Percentiles rank a stretch among this genome's conserved stretches.
Conservation (phyloP, 2,113 vertebrate genomes). For the Clarias magur region DNA sequence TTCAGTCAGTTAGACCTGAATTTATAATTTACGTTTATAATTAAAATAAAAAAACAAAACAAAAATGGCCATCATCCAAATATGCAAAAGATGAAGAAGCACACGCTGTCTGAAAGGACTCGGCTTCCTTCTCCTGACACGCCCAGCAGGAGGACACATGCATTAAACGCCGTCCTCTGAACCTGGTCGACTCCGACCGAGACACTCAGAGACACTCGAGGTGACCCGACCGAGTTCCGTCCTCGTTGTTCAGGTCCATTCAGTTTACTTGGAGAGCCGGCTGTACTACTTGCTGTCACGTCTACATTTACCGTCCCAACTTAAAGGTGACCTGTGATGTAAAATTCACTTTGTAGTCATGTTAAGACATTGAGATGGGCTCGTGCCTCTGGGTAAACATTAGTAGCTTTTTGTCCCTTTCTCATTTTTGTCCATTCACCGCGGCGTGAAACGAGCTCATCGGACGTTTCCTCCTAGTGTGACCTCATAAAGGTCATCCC, state of each 20-base stretch:
- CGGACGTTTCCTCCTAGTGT: no score
- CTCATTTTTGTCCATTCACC: no score
- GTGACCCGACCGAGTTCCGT: constrained; percentile 7
- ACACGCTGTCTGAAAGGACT: constrained; percentile 12
- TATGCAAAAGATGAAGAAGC: constrained; percentile 26
- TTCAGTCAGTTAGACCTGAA: neutral
- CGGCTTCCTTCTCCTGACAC: constrained; percentile 34
- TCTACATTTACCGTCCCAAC: neutral
- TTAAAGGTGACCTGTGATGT: neutral
- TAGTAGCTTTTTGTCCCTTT: no score
- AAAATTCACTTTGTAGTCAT: no score
- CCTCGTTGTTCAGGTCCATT: neutral
- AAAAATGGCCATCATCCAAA: constrained; percentile 29
- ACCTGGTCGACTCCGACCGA: constrained; percentile 19
- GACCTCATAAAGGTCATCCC: no score
- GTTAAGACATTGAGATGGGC: no score
- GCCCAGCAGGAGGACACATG: constrained; percentile 36
- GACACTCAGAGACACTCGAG: neutral
- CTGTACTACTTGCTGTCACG: neutral
- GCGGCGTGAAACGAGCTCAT: no score
- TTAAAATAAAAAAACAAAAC: neutral
- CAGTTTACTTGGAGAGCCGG: neutral
- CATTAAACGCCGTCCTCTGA: constrained; percentile 33
- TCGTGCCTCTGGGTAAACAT: no score
- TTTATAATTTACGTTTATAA: neutral